Conservation (phyloP, 2,888 invertebrate genomes). For the Melanotus villosus region DNA sequence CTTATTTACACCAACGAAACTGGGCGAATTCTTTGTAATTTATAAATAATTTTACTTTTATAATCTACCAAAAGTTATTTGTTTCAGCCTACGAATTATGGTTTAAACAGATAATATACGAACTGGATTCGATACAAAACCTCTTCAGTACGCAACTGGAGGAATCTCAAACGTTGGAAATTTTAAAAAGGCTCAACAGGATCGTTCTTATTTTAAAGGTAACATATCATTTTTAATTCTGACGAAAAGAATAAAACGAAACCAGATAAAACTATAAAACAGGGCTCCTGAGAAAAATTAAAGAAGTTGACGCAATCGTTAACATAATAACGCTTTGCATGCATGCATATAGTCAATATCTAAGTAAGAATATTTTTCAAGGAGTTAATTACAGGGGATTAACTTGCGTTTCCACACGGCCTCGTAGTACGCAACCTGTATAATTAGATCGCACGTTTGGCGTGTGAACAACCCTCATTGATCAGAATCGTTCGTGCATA, state of each 20-base stretch:
- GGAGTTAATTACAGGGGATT: background rate
- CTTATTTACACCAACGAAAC: too few species aligned
- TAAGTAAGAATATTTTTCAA: constrained; percentile 9
- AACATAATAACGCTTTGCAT: too few species aligned
- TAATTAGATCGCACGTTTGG: constrained; percentile 24
- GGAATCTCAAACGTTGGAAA: constrained; percentile 93
- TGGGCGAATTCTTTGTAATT: too few species aligned
- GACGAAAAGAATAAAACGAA: too few species aligned
- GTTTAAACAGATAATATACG: constrained; percentile 99
- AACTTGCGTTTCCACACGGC: background rate
- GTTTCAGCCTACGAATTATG: constrained; percentile 95
- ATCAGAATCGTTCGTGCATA: constrained; percentile 27
- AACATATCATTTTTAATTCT: constrained; percentile 59
- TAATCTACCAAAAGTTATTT: too few species aligned
- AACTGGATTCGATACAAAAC: constrained; percentile 91
- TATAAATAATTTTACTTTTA: too few species aligned
- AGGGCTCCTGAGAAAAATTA: too few species aligned
- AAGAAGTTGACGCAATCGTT: too few species aligned
- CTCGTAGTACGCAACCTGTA: constrained; percentile 25
- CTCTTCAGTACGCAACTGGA: constrained; percentile 86
- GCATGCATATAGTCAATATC: too few species aligned
- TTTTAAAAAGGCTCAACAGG: constrained; percentile 91
- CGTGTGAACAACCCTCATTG: constrained; percentile 37
- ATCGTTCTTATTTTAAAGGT: constrained; percentile 94
- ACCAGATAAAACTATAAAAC: too few species aligned